Percentiles rank a stretch among this genome's conserved stretches.
phyloP scores from a whole-genome alignment of 2,888 invertebrate genomes.

The Drosophila acutilabella region DNA sequence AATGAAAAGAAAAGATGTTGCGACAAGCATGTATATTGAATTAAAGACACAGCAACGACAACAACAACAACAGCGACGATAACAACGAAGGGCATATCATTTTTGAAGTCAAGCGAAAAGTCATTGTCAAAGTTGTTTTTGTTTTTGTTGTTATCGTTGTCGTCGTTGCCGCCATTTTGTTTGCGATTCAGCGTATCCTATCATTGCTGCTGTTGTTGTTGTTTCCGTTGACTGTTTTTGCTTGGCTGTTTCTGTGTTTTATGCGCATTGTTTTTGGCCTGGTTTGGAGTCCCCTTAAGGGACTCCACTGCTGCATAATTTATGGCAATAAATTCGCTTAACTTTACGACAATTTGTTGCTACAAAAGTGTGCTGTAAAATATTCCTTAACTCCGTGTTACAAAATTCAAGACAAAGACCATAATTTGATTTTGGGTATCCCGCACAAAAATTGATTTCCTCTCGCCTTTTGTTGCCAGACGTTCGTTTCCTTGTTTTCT shows the following conservation, averaged over 20 bases:
- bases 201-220: slow-evolving; percentile 3
- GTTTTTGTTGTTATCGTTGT: slow-evolving; percentile 9
- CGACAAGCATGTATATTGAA: slow-evolving; percentile 68
- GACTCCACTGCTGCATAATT: slow-evolving; percentile 71
- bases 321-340: slow-evolving; percentile 81
- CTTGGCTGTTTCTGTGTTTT: slow-evolving; percentile 49
- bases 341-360: slow-evolving; percentile 80
- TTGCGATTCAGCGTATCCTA: slow-evolving; percentile 29
- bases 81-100: slow-evolving; percentile 53
- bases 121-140: slow-evolving; percentile 71
- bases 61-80: slow-evolving; percentile 9
- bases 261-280: slow-evolving; percentile 63
- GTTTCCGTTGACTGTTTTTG: slow-evolving; percentile 29
- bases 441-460: slow-evolving; percentile 55
- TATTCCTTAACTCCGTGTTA: slow-evolving; percentile 29
- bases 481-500: neutral
- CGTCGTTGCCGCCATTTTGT: slow-evolving; percentile 64
- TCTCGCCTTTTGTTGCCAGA: neutral
- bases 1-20: slow-evolving; percentile 42
- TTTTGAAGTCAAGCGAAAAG: slow-evolving; percentile 71
- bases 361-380: slow-evolving; percentile 74
- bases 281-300: slow-evolving; percentile 20
- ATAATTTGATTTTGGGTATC: slow-evolving; percentile 61
- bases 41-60: slow-evolving; percentile 59
- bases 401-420: slow-evolving; percentile 28